Evolutionary conservation across 2,888 invertebrate species (phyloP), one percentile per base, ranked within the genome.

Genomic region (Hyppa rectilinea): DNA sequence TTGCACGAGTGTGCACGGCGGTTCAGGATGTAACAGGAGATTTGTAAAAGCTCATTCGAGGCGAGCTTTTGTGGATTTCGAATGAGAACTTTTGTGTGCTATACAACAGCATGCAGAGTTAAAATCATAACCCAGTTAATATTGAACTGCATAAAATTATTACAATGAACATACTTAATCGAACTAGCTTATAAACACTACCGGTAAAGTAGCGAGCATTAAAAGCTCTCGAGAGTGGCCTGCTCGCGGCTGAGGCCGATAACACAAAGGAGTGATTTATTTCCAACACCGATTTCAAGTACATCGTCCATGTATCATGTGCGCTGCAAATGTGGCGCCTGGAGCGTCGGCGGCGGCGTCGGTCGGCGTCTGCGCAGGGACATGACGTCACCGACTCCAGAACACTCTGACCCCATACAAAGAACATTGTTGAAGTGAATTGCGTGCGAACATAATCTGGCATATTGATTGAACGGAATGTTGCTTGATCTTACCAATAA

Each of bases 261-360:
- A 90, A 91, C 89, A 89, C 88, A 89, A 88, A 88, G 86, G 87
- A 89, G 87, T 92, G 92, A 92, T 92, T 94, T 94, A 94, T 93
- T 92, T 92, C 83, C 83, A 90, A 89, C 88, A 86, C 77, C 82
- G 86, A 88, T 88, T 88, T 87, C 81, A 84, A 87, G 87, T 89
- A 89, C 87, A 85, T 83, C 89, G 87, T 77, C 85, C 87, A 88
- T 91, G 87, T 88, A 92, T 94, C 95, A 95, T 93, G 92, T 95
- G 95, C 89, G 87, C 89, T 88, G 91, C 95, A 94, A 95, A 93
- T 94, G 91, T 92, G 93, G 93, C 93, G 95, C 93, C 94, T 87
- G 86, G 83, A 83, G 87, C 85, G 85, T 83, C 88, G 88, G 86
- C 87, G 72, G 49, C 88, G 87, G 88, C 61, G 73, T 71, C 64